Conservation (phyloP, 2,113 vertebrate species). For the Agapornis roseicollis region DNA sequence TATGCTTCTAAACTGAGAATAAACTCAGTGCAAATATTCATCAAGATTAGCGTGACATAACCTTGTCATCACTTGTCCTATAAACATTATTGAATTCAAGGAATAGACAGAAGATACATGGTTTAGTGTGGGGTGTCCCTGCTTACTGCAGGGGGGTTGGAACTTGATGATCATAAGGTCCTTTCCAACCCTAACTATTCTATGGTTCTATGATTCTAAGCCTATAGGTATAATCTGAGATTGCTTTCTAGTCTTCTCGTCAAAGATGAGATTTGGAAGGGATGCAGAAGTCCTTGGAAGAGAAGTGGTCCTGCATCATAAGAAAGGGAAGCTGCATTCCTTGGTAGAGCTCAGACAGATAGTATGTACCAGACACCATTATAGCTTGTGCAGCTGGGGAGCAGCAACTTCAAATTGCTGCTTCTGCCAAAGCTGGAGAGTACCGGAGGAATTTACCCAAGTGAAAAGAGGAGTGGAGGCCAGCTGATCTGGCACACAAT, state of each 20-base stretch:
- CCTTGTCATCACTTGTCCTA: neutral
- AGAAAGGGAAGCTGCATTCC: neutral
- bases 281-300: neutral
- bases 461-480: neutral
- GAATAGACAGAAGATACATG: neutral
- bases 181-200: too few species aligned
- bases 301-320: neutral
- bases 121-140: too few species aligned
- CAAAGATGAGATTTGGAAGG: neutral
- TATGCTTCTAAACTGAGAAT: neutral
- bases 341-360: neutral
- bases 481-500: neutral
- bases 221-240: neutral
- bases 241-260: neutral
- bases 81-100: neutral
- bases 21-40: neutral
- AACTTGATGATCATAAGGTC: too few species aligned
- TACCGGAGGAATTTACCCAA: neutral
- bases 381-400: neutral
- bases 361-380: neutral
- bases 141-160: too few species aligned
- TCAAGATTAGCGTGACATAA: neutral
- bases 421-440: neutral
- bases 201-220: too few species aligned
- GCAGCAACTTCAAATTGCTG: neutral